Percentiles rank a stretch among this genome's conserved stretches.
Evolutionary conservation across 2,888 invertebrate species (phyloP).

Genomic region (Pteria penguin): DNA sequence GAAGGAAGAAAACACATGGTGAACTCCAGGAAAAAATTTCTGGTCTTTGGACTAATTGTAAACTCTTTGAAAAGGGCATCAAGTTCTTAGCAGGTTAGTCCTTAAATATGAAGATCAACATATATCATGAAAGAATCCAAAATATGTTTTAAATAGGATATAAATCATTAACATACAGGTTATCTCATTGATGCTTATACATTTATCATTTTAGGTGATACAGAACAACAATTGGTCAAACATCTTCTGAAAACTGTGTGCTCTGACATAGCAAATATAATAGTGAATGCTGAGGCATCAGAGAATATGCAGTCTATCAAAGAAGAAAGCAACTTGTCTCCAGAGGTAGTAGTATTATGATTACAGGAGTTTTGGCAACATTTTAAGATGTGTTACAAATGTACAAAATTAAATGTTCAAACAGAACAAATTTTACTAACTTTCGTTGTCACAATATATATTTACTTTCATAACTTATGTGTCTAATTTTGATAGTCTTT

Average conservation of each 20-base stretch:
- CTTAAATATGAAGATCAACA: too few relatives aligned
- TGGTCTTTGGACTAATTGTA: conserved; percentile 82
- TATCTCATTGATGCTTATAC: too few relatives aligned
- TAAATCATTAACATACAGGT: too few relatives aligned
- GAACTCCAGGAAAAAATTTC: conserved; percentile 92
- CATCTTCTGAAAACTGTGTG: conserved; percentile 92
- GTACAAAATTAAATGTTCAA: too few relatives aligned
- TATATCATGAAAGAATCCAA: too few relatives aligned
- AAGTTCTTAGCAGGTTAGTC: conserved; percentile 77
- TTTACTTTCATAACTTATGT: too few relatives aligned
- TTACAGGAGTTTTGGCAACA: too few relatives aligned
- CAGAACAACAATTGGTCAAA: conserved; percentile 87
- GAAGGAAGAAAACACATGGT: conserved; percentile 87
- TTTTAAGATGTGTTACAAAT: too few relatives aligned
- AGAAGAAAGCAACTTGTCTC: conserved; percentile 63
- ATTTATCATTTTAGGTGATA: conserved; percentile 77
- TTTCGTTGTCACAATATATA: neutral
- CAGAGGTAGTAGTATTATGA: too few relatives aligned
- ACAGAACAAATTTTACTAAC: neutral
- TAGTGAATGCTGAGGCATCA: conserved; percentile 87
- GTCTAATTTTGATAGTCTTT: too few relatives aligned
- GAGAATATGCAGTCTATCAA: conserved; percentile 76
- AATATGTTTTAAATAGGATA: too few relatives aligned
- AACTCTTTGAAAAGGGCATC: conserved; percentile 80
- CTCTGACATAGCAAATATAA: conserved; percentile 88